Evolutionary conservation across 2,113 vertebrate species (phyloP), one percentile per base, ranked within the genome.

Genomic region (Aspidoscelis tigris): DNA sequence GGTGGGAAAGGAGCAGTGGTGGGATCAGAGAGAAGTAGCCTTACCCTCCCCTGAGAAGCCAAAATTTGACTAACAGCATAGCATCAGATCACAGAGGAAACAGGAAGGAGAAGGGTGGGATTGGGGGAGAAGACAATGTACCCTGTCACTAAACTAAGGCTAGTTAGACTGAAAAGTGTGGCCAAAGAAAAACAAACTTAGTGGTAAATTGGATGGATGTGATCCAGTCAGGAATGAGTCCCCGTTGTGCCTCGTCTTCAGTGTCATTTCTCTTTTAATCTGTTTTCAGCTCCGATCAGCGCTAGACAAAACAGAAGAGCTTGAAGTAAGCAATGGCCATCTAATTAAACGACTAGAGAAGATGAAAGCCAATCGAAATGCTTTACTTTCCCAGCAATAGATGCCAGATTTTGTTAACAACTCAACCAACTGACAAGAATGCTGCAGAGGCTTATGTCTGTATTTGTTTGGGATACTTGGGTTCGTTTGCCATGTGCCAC

Each of bases 321-420:
- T 99, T 0, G 98, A 99, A 94, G 97, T 98, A 4, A 98, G 97
- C 96, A 99, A 99, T 5, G 97, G 96, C 77, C 98, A 99, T 89
- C 93, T 99, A 26, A 95, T 96, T 68, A 99, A 99, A 91, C 94
- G 99, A 39, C 92, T 99, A 93, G 99, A 99, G 87, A 99, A 99
- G 94, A 98, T 99, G 93, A 99, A 98, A 91, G 96, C 97, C 5
- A 98, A 96, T 81, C 94, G 98, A 5, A 98, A 96, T 1, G 97
- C 97, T 1, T 95, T 97, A 53, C 91, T 98, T 83, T 97, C 98
- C 76, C 98, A 99, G 84, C 98, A 98, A 93, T 96, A 84, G 89
- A 83, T 53, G 1, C 58, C 41, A 6, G 76, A 20, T 71, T 4
- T 9, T 0, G 0, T 18, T 2, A 41, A 86, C 61, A 39, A 10